Evolutionary conservation across 2,888 invertebrate species (phyloP), one percentile per base, ranked within the genome.

Genomic region (Kuschelorhynchus macadamiae): DNA sequence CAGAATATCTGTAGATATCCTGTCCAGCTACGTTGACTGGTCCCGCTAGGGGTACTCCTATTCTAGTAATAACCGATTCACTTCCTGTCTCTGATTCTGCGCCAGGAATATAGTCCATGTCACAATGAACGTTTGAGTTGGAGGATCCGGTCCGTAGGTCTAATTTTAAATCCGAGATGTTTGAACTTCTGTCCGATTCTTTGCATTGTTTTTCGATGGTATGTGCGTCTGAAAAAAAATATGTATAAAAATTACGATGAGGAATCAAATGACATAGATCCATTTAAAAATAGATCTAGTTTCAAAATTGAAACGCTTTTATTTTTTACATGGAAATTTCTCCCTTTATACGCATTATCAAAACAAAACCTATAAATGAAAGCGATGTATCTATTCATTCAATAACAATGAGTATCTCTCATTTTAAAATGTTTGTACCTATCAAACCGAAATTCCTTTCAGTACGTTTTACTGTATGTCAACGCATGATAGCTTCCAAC

Each of bases 91-190:
- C 87, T 77, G 84, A 84, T 82, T 87, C 87, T 25, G 86, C 86
- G 76, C 87, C 81, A 77, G 85, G 79, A 81, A 86, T 80, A 82
- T 86, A 82, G 82, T 89, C 90, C 83, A 88, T 88, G 72, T 84
- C 83, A 72, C 84, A 83, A 70, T 83, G 83, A 47, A 84, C 80
- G 81, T 93, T 92, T 81, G 92, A 92, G 77, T 90, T 90, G 36
- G 92, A 92, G 70, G 92, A 92, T 8, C 91, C 91, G 47, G 95
- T 95, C 67, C 95, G 87, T 70, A 96, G 88, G 83, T 96, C 96
- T 72, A 95, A 88, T 84, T 96, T 96, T 80, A 96, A 86, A 84
- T 96, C 96, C 73, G 96, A 96, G 78, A 96, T 95, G 81, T 95
- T 95, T 55, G 96, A 96, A 78, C 95, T 95, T 74, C 94, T 88